phyloP scores from a whole-genome alignment of 2,888 invertebrate genomes.

The Fragum sueziense region DNA sequence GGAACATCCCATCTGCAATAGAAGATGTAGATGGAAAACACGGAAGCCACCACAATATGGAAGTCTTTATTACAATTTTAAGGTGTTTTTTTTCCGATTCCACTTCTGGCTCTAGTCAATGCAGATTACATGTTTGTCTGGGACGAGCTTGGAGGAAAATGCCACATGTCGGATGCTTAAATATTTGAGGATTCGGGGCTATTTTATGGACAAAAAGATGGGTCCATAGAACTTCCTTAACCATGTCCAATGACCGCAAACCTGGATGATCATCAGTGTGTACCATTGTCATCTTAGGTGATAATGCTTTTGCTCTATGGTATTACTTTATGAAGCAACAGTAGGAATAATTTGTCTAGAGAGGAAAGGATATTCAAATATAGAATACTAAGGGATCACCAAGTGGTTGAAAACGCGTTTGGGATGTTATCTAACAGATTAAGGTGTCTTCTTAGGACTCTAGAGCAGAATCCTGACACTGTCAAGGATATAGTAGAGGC shows the following conservation, averaged over 20 bases:
- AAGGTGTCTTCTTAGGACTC: slow-evolving; percentile 13
- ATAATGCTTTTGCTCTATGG: too few relatives aligned
- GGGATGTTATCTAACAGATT: slow-evolving; percentile 15
- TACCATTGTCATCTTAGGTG: slow-evolving; percentile 5
- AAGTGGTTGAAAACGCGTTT: slow-evolving; percentile 23
- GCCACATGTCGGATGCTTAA: slow-evolving; percentile 34
- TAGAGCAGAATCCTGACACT: too few relatives aligned
- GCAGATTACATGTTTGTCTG: slow-evolving; percentile 34
- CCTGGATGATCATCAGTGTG: slow-evolving; percentile 7
- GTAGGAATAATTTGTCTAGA: slow-evolving; percentile 1
- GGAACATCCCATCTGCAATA: too few relatives aligned
- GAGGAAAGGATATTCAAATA: slow-evolving; percentile 16
- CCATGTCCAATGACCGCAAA: slow-evolving; percentile 34
- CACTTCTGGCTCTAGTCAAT: slow-evolving; percentile 27
- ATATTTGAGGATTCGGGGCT: slow-evolving; percentile 28
- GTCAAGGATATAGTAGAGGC: slow-evolving; percentile 26
- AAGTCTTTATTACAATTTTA: slow-evolving; percentile 46
- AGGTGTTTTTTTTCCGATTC: slow-evolving; percentile 35
- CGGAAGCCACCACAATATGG: slow-evolving; percentile 42
- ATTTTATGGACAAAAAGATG: slow-evolving; percentile 26
- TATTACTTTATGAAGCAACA: slow-evolving; percentile 27
- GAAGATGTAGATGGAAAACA: too few relatives aligned
- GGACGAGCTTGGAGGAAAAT: slow-evolving; percentile 42
- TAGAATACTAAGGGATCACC: slow-evolving; percentile 4
- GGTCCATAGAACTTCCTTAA: slow-evolving; percentile 15